Percentiles rank a stretch among this genome's conserved stretches.
Evolutionary conservation across 2,797 vertebrate species (phyloP).

Genomic region (Myripristis jacobus): DNA sequence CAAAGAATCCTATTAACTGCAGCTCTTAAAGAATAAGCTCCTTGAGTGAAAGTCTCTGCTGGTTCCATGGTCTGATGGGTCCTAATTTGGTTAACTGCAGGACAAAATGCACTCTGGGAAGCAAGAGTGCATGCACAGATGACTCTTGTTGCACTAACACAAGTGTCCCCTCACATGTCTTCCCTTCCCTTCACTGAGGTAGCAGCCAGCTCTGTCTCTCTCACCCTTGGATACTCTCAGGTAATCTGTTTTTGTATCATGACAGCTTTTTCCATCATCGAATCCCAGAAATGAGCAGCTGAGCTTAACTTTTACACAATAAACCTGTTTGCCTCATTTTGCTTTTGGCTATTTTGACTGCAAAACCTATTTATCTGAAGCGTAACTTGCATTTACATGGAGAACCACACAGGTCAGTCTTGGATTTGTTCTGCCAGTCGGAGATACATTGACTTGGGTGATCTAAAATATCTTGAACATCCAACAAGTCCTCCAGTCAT

Average conservation of each 20-base stretch:
- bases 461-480: background rate
- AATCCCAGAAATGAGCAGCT: background rate
- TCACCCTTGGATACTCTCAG: slow-evolving; percentile 1
- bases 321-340: background rate
- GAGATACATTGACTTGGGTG: background rate
- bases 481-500: too few relatives aligned
- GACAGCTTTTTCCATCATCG: slow-evolving; percentile 10
- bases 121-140: background rate
- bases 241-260: slow-evolving; percentile 16
- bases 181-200: too few relatives aligned
- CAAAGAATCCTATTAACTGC: slow-evolving; percentile 22
- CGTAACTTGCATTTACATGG: too few relatives aligned
- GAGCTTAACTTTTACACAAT: background rate
- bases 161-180: slow-evolving; percentile 30
- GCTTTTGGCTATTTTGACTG: background rate
- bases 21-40: slow-evolving; percentile 21
- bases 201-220: slow-evolving; percentile 15
- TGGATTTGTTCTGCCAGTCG: background rate
- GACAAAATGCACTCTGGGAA: slow-evolving; percentile 13
- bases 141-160: background rate
- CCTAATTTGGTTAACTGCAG: slow-evolving; percentile 27
- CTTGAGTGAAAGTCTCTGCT: slow-evolving; percentile 5
- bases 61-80: slow-evolving; percentile 13
- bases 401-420: background rate
- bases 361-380: background rate